Conservation (phyloP, 2,113 vertebrate genomes). For the Sapajus apella region DNA sequence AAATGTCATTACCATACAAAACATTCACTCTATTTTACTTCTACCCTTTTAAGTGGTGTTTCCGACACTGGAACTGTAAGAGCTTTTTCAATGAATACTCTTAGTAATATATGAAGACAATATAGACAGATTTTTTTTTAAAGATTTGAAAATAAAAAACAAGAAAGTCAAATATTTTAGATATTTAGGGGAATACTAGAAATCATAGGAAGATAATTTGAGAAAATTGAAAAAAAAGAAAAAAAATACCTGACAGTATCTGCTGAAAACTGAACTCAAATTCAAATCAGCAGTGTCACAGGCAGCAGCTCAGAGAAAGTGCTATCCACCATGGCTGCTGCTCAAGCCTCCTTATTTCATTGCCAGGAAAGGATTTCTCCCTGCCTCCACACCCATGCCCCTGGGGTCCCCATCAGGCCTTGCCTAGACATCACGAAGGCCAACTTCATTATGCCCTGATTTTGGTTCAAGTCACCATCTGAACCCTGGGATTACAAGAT, state of each 20-base stretch:
- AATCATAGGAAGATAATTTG: background rate
- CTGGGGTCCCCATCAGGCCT: background rate
- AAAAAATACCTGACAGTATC: background rate
- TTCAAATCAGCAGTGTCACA: background rate
- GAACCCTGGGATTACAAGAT: background rate
- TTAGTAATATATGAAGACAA: background rate
- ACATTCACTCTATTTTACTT: background rate
- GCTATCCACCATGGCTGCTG: rapidly evolving
- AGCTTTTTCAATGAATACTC: background rate
- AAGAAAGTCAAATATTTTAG: background rate
- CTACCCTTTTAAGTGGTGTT: background rate
- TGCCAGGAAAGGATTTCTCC: rapidly evolving
- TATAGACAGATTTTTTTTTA: background rate
- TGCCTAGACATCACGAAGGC: background rate
- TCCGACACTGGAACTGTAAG: background rate
- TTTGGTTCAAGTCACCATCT: background rate
- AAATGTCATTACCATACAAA: background rate
- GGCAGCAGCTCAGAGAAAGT: background rate
- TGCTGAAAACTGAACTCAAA: background rate
- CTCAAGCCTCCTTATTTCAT: too few relatives aligned
- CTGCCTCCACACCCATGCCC: rapidly evolving
- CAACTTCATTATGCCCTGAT: background rate
- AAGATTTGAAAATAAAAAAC: background rate
- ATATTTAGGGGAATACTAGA: background rate
- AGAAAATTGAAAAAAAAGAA: background rate